Evolutionary conservation across 2,888 invertebrate species (phyloP).

Genomic region (Gymnoscelis rufifasciata): DNA sequence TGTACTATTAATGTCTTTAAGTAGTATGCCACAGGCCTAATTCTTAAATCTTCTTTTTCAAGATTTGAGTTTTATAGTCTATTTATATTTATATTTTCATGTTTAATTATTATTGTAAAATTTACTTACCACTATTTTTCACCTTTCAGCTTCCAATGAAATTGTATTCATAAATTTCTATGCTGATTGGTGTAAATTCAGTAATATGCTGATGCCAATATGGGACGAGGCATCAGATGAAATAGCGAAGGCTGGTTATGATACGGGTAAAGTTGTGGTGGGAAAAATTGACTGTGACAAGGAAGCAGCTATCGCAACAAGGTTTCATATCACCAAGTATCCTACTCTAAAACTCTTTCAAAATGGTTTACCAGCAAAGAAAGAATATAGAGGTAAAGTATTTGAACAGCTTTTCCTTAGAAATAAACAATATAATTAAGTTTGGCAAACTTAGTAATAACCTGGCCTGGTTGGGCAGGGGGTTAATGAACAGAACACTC

Average conservation of each 20-base stretch:
- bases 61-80: too few species aligned
- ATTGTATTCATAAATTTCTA: conserved; percentile 99
- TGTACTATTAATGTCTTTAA: too few species aligned
- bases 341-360: conserved; percentile 97
- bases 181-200: conserved; percentile 99
- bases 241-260: conserved; percentile 87
- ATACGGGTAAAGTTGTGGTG: conserved; percentile 91
- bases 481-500: too few species aligned
- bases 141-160: conserved; percentile 78
- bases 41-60: too few species aligned
- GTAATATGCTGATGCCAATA: conserved; percentile 96
- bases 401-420: too few species aligned
- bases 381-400: conserved; percentile 95
- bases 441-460: too few species aligned
- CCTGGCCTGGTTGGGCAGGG: too few species aligned
- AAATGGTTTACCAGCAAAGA: conserved; percentile 92
- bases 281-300: conserved; percentile 98
- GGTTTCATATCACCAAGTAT: conserved; percentile 98
- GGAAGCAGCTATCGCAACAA: conserved; percentile 90
- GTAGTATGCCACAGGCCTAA: too few species aligned
- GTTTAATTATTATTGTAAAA: too few species aligned
- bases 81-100: too few species aligned
- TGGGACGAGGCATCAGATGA: conserved; percentile 97
- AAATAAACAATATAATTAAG: too few species aligned
- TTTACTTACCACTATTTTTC: neutral